phyloP scores from a whole-genome alignment of 2,113 vertebrate species.

The Lagopus muta region DNA sequence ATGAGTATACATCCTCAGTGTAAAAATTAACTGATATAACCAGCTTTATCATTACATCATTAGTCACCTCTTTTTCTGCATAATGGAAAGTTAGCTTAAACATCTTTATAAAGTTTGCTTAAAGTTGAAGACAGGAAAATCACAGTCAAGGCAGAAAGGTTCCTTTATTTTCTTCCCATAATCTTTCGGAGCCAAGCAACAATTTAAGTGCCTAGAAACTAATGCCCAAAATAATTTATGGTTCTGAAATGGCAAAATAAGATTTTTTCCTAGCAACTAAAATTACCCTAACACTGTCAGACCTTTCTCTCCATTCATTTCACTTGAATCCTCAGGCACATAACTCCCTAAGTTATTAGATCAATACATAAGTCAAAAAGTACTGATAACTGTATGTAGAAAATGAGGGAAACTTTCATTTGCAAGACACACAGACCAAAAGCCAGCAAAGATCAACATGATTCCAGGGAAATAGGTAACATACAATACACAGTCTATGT shows the following conservation, averaged over 20 bases:
- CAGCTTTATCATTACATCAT: neutral
- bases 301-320: neutral
- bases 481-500: neutral
- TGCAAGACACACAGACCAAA: neutral
- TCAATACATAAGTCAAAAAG: neutral
- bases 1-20: neutral
- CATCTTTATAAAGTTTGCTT: neutral
- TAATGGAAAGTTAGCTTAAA: neutral
- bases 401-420: neutral
- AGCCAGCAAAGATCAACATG: neutral
- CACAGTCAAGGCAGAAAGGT: neutral
- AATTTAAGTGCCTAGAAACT: neutral
- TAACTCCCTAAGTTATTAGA: neutral
- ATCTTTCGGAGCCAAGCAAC: neutral
- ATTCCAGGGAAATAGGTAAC: neutral
- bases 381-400: neutral
- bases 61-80: neutral
- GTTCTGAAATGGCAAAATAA: neutral
- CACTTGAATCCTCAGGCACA: neutral
- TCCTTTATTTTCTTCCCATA: neutral
- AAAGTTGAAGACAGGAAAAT: neutral
- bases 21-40: slow-evolving; percentile 1
- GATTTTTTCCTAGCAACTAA: neutral
- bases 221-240: neutral
- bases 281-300: neutral